phyloP scores from a whole-genome alignment of 2,113 vertebrate genomes.

The human region DNA sequence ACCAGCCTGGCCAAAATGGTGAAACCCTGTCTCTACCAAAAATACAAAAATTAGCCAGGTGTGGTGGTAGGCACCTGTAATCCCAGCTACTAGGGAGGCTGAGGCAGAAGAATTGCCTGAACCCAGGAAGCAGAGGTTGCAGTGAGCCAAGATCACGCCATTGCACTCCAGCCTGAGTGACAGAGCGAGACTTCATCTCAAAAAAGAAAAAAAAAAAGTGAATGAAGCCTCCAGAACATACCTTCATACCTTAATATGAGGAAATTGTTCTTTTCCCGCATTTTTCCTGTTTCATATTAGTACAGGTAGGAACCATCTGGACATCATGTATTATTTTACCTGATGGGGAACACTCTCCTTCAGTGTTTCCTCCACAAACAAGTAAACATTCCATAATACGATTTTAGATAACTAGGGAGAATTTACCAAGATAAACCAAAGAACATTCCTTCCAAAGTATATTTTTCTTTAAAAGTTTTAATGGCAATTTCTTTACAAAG shows the following conservation, averaged over 20 bases:
- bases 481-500: not conserved
- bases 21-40: too few species aligned
- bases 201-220: too few species aligned
- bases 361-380: not conserved
- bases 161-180: too few species aligned
- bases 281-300: not conserved
- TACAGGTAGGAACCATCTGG: not conserved
- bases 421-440: not conserved
- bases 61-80: too few species aligned
- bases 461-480: conserved; percentile 6
- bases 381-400: not conserved
- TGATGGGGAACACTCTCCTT: not conserved
- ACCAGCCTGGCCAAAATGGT: too few species aligned
- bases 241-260: not conserved
- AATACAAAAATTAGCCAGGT: too few species aligned
- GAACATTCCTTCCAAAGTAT: not conserved
- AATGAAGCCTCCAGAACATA: not conserved
- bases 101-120: too few species aligned
- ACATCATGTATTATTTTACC: not conserved
- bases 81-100: too few species aligned
- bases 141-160: too few species aligned
- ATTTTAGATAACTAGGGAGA: not conserved
- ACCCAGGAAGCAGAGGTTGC: too few species aligned
- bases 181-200: too few species aligned
- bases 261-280: not conserved